These are phyloP conservation scores for Mactromeris polynyma DNA, from an alignment of 2,888 invertebrate species.

Conservation along the genomic window DNA sequence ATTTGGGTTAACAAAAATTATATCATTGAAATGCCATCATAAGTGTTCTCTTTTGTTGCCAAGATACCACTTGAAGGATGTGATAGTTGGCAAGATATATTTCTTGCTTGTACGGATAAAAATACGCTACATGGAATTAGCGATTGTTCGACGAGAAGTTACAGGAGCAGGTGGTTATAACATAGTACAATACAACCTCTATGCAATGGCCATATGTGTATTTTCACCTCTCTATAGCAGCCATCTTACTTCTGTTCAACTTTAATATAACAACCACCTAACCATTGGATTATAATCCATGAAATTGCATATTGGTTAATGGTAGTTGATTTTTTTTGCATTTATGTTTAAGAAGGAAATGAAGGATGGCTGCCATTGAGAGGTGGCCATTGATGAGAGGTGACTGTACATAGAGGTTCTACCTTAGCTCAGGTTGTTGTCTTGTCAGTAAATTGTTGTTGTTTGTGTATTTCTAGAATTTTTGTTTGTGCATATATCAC, in stretches of 20 bases:
- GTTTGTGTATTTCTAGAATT: constrained; percentile 1
- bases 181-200: neutral
- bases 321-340: no score
- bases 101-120: constrained; percentile 99
- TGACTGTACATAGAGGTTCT: neutral
- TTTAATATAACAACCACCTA: no score
- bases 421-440: neutral
- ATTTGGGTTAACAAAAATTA: neutral
- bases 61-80: constrained; percentile 98
- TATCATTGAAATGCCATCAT: neutral
- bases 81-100: constrained; percentile 99
- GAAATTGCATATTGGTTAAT: no score
- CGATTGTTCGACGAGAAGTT: constrained; percentile 99
- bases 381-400: neutral
- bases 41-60: constrained; percentile 40
- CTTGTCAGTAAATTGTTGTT: neutral
- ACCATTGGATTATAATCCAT: no score
- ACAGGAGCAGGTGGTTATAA: constrained; percentile 92
- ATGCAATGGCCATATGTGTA: neutral
- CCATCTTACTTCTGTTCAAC: no score
- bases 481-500: neutral
- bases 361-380: no score
- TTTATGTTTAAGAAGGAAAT: no score
- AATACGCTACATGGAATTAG: constrained; percentile 99
- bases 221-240: neutral